phyloP scores from a whole-genome alignment of 2,797 vertebrate genomes.

The Triplophysa bombifrons region DNA sequence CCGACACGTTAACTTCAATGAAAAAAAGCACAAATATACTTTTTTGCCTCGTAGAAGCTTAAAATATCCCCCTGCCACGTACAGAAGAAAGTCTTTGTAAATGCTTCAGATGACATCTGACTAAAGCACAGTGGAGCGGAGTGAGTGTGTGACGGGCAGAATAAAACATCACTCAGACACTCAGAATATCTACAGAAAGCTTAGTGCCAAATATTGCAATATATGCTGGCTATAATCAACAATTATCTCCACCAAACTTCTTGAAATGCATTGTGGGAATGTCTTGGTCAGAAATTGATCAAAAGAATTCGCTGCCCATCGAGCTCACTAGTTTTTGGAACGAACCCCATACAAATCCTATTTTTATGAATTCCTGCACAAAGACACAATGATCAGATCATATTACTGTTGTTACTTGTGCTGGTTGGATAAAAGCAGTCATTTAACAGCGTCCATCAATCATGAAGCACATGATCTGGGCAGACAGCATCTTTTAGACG shows the following conservation, averaged over 20 bases:
- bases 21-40: background rate
- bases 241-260: too few relatives aligned
- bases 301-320: too few relatives aligned
- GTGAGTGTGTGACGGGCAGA: background rate
- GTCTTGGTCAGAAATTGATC: too few relatives aligned
- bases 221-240: too few relatives aligned
- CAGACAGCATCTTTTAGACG: background rate
- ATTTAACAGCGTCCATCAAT: background rate
- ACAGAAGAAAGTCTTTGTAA: background rate
- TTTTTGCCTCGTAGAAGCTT: background rate
- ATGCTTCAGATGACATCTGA: background rate
- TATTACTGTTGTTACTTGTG: background rate
- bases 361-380: background rate
- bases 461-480: background rate
- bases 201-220: too few relatives aligned
- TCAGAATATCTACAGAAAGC: background rate
- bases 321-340: too few relatives aligned
- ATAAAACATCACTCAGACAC: background rate
- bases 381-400: slow-evolving; percentile 4
- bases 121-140: background rate
- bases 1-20: background rate
- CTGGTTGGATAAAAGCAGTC: too few relatives aligned
- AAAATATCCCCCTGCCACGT: slow-evolving; percentile 1
- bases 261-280: too few relatives aligned
- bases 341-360: too few relatives aligned